A percentile compares a stretch with the other conserved stretches of the same genome.
phyloP scores from a whole-genome alignment of 2,113 vertebrate species.

The Pelmatolapia mariae region DNA sequence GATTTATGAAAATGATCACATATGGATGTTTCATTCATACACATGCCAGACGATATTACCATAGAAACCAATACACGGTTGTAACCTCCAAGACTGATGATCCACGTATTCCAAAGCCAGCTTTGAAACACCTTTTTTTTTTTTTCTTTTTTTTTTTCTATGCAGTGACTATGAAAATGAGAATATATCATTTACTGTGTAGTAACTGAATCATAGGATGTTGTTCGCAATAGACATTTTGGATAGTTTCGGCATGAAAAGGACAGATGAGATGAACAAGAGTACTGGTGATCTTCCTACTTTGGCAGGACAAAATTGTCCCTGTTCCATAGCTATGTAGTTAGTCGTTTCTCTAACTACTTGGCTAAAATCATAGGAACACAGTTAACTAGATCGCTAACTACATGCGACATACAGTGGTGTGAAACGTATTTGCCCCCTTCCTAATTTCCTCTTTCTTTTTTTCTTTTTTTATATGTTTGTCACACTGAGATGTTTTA shows the following conservation, averaged over 20 bases:
- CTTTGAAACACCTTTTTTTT: fast-evolving
- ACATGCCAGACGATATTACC: background rate
- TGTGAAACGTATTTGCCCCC: background rate
- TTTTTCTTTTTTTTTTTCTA: background rate
- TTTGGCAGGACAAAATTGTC: background rate
- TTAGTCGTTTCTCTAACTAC: background rate
- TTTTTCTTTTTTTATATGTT: background rate
- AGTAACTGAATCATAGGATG: background rate
- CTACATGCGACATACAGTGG: background rate
- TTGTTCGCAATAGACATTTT: background rate
- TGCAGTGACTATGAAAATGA: background rate
- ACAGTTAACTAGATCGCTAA: background rate
- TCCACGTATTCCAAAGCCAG: background rate
- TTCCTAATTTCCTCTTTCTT: background rate
- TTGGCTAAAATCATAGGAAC: background rate
- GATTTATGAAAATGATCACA: background rate
- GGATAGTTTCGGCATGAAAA: background rate
- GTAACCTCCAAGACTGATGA: background rate
- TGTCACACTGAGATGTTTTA: background rate
- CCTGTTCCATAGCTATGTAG: background rate
- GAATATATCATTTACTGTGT: background rate
- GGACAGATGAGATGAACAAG: background rate
- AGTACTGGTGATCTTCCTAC: background rate
- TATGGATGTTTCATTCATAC: background rate
- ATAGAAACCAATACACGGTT: background rate